Base-by-base conservation (phyloP, 2,113 vertebrate genomes). In the Neolamprologus sp. region DNA sequence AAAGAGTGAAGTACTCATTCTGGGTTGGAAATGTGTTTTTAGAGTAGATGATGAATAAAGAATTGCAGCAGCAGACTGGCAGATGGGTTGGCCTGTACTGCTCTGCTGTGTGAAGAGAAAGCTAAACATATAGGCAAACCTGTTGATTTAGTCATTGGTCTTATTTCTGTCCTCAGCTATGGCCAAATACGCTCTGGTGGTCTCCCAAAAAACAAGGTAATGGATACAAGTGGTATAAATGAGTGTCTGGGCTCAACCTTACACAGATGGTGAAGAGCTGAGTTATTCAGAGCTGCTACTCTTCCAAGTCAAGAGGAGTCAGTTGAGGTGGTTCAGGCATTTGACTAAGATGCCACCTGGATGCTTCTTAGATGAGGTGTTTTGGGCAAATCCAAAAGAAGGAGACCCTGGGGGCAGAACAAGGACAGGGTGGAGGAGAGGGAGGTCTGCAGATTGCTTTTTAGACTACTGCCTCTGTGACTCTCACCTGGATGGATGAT, bases 371-470 rank as follows among this genome's bases (percentile, higher is more conserved):
- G 42, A 28, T 49, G 71, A 75, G 42, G 16, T 7, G 9, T 49
- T 49, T 13, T 47, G 42, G n/a, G n/a, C n/a, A n/a, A n/a, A n/a
- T n/a, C n/a, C n/a, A n/a, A n/a, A n/a, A n/a, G n/a, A n/a, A n/a
- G n/a, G n/a, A n/a, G n/a, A 30, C 26, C 26, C 42, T 47, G 10
- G 16, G 45, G 16, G 17, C 10, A 33, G 40, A 51, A 49, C 45
- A 6, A 8, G 45, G 26, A 33, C 45, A 51, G 10, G 16, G 0
- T 13, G 16, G 73, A 78, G 73, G 71, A 78, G 42, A 49, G 71
- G 26, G 7, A 49, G 16, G 3, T n/a, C 42, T 45, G 21, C 23
- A 28, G 6, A 1, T 49, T 7, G 9, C 42, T 78, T 0, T 0
- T 73, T 45, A 73, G 68, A 73, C 4, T 45, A 45, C 37, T 45